Evolutionary conservation across 35 echinoderm and acorn worm genomes (phyloP).

Genomic region (Heliocidaris erythrogramma): DNA sequence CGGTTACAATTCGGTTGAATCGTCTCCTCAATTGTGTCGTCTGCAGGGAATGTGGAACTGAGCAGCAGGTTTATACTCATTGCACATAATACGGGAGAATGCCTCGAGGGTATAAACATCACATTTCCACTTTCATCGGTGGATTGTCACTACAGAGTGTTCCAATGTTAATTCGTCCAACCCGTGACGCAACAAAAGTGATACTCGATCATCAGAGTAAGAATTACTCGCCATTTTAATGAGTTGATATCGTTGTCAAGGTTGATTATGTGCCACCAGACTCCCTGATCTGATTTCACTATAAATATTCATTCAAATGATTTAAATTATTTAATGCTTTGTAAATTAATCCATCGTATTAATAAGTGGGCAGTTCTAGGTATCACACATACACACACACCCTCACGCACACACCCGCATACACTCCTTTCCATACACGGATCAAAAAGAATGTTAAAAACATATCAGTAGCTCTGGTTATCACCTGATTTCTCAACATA

Average conservation of each 20-base stretch:
- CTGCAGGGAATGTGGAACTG: neutral
- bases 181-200: neutral
- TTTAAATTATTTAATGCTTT: too few relatives aligned
- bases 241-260: neutral
- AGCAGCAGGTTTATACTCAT: neutral
- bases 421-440: too few relatives aligned
- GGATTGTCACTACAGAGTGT: neutral
- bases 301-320: too few relatives aligned
- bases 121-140: neutral
- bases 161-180: neutral
- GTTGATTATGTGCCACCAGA: too few relatives aligned
- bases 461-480: too few relatives aligned
- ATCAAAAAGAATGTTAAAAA: too few relatives aligned
- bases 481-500: too few relatives aligned
- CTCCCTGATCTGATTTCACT: too few relatives aligned
- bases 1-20: neutral
- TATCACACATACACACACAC: too few relatives aligned
- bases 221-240: neutral
- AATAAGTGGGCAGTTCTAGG: too few relatives aligned
- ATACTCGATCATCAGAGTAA: neutral
- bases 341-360: too few relatives aligned
- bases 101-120: neutral
- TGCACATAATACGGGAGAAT: neutral
- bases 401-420: too few relatives aligned
- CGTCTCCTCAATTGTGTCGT: neutral